Percentiles rank a stretch among this genome's conserved stretches.
Conservation (phyloP, 2,888 invertebrate genomes). For the Lapara coniferarum region DNA sequence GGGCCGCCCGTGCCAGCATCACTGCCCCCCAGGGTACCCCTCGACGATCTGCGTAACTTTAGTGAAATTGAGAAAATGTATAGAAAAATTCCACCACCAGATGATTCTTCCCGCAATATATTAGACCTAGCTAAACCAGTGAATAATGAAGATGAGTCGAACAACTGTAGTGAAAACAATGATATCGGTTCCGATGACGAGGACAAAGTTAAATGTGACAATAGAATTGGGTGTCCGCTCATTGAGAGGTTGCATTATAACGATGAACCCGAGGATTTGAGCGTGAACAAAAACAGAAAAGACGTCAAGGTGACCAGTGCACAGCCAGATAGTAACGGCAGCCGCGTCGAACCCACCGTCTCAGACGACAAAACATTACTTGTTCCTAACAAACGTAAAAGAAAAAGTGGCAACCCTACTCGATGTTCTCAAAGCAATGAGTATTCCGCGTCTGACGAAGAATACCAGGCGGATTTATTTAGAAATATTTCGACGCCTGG, state of each 20-base stretch:
- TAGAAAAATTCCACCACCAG: conserved; percentile 70
- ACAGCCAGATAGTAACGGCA: conserved; percentile 56
- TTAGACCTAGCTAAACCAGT: conserved; percentile 66
- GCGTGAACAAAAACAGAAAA: conserved; percentile 86
- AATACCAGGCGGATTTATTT: conserved; percentile 74
- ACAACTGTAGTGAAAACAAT: conserved; percentile 70
- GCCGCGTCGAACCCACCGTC: conserved; percentile 64
- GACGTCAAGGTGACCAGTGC: conserved; percentile 80
- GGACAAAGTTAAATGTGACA: conserved; percentile 56
- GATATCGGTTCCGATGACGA: conserved; percentile 69
- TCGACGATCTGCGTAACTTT: conserved; percentile 78
- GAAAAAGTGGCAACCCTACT: conserved; percentile 92
- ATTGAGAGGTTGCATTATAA: conserved; percentile 67
- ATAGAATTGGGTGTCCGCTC: conserved; percentile 56
- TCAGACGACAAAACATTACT: conserved; percentile 75
- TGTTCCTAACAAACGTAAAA: conserved; percentile 88
- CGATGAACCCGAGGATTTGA: conserved; percentile 88
- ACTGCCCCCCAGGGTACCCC: conserved; percentile 81
- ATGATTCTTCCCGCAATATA: conserved; percentile 62
- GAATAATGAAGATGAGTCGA: conserved; percentile 65
- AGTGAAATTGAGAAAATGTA: conserved; percentile 83
- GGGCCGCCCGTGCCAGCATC: conserved; percentile 64
- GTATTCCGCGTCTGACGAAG: conserved; percentile 77
- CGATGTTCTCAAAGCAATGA: conserved; percentile 86
- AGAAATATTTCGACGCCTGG: conserved; percentile 72